These are phyloP conservation scores for Iguana delicatissima DNA, from an alignment of 2,797 vertebrate species.

Conservation along the genomic window DNA sequence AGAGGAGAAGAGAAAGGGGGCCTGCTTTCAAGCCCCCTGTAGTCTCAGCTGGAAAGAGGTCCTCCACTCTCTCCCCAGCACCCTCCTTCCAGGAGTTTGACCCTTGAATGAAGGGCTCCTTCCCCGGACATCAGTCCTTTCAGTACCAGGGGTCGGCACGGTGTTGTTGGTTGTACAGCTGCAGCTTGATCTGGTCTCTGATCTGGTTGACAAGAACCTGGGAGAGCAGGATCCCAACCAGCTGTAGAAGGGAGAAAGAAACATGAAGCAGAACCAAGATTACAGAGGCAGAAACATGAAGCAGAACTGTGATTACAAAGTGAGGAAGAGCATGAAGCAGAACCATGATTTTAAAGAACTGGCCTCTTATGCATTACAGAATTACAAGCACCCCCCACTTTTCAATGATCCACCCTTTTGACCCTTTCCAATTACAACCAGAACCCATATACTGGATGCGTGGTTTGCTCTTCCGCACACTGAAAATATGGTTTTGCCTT, in stretches of 20 bases:
- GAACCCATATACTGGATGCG: too few species aligned
- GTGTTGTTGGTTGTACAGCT: constrained; percentile 89
- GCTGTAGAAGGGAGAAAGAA: constrained; percentile 75
- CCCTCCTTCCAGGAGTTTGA: background rate
- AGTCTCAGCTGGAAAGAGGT: background rate
- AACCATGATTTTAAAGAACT: too few species aligned
- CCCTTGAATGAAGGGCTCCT: background rate
- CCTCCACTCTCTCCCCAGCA: constrained; percentile 2
- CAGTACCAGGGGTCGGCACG: constrained; percentile 88
- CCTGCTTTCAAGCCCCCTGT: background rate
- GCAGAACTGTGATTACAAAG: background rate
- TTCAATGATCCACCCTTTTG: too few species aligned
- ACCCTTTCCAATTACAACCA: too few species aligned
- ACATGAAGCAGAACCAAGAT: too few species aligned
- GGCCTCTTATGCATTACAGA: too few species aligned
- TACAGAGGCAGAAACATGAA: background rate
- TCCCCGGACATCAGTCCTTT: constrained; percentile 48
- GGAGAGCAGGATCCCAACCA: constrained; percentile 92
- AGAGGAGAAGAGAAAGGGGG: too few species aligned
- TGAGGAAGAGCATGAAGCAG: too few species aligned
- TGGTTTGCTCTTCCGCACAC: too few species aligned
- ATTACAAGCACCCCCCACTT: too few species aligned
- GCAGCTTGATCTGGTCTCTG: constrained; percentile 91
- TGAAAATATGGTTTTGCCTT: too few species aligned
- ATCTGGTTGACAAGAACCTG: constrained; percentile 93